phyloP scores from a whole-genome alignment of 92 coral and sea anemone species.

The Paramuricea clavata region DNA sequence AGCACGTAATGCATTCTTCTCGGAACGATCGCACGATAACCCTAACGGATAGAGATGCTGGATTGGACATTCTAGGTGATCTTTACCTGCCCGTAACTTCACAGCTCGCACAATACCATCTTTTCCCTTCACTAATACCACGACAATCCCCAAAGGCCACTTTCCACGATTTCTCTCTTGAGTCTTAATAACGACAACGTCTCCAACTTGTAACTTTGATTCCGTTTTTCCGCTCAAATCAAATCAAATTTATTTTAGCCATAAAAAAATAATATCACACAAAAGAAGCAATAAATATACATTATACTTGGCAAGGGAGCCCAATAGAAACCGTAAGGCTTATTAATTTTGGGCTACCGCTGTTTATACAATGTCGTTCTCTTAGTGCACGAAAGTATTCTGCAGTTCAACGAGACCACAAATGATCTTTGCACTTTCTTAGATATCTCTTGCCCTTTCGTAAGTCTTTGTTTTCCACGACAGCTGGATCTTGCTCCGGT shows the following conservation, averaged over 20 bases:
- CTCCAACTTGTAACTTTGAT: background rate
- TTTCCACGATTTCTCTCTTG: slow-evolving; percentile 10
- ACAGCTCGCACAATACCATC: no score
- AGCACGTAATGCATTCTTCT: background rate
- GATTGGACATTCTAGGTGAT: background rate
- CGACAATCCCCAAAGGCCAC: slow-evolving; percentile 19
- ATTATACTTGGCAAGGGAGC: no score
- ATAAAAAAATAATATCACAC: no score
- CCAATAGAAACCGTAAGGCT: no score
- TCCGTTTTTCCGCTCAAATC: background rate
- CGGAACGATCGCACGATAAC: background rate
- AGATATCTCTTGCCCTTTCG: background rate
- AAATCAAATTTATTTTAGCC: no score
- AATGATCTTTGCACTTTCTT: slow-evolving; percentile 12
- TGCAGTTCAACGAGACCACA: slow-evolving; percentile 9
- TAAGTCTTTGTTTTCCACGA: no score
- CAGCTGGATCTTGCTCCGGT: no score
- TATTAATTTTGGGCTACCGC: no score
- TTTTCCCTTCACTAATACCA: background rate
- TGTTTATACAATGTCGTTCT: background rate
- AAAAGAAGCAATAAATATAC: no score
- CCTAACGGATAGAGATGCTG: no score
- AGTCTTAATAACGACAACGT: background rate
- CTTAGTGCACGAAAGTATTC: slow-evolving; percentile 1
- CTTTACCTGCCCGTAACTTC: slow-evolving; percentile 13